These are phyloP conservation scores for Leptopterna dolabrata DNA, from an alignment of 2,888 invertebrate genomes.

Conservation along the genomic window DNA sequence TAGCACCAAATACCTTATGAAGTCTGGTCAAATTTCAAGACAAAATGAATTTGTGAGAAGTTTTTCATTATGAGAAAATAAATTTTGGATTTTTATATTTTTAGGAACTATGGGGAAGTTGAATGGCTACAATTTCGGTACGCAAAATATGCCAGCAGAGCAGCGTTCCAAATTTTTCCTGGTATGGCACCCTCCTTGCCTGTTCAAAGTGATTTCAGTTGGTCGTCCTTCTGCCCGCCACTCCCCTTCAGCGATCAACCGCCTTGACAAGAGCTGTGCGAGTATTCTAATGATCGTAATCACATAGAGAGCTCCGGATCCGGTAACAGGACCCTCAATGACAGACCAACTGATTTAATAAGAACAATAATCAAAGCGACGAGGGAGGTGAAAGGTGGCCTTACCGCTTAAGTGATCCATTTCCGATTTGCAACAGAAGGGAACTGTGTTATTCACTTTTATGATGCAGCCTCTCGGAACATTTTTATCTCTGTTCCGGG, in stretches of 20 bases:
- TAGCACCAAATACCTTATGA: too few relatives aligned
- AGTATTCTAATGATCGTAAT: slow-evolving; percentile 44
- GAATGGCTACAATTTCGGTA: too few relatives aligned
- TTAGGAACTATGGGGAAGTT: too few relatives aligned
- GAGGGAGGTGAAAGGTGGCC: slow-evolving; percentile 18
- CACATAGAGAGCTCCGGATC: neutral
- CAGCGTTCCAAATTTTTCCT: too few relatives aligned
- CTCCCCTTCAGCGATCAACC: slow-evolving; percentile 15
- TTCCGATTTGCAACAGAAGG: neutral
- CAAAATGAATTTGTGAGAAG: too few relatives aligned
- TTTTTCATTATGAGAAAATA: too few relatives aligned
- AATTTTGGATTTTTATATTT: too few relatives aligned
- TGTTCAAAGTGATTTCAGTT: slow-evolving; percentile 3
- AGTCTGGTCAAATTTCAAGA: too few relatives aligned
- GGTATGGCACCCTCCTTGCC: too few relatives aligned
- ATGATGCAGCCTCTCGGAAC: neutral
- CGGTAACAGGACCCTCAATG: slow-evolving; percentile 14
- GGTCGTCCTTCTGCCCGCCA: slow-evolving; percentile 29
- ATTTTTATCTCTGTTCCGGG: neutral
- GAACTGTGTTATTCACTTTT: neutral
- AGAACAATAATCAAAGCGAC: slow-evolving; percentile 3
- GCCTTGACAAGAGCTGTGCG: slow-evolving; percentile 31
- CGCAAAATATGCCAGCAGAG: too few relatives aligned
- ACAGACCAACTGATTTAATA: slow-evolving; percentile 19
- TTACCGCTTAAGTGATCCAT: neutral